Conservation (phyloP, 2,888 invertebrate genomes). For the Scelioninae gen. 1 region DNA sequence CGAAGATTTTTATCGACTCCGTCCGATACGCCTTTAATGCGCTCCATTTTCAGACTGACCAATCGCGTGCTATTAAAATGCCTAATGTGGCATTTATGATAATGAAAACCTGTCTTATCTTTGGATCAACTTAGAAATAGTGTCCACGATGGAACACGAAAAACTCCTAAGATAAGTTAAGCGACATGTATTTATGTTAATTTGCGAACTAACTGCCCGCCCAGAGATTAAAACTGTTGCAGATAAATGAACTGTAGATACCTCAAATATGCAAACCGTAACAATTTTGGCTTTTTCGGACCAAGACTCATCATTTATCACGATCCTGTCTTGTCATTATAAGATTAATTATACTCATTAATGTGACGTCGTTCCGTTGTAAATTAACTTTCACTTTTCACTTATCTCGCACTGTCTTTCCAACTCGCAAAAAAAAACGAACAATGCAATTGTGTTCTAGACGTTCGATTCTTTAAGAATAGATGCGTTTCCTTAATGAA, state of each 20-base stretch:
- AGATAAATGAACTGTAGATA: no score
- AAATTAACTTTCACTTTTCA: slow-evolving; percentile 53
- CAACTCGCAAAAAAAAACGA: background rate
- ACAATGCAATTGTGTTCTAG: slow-evolving; percentile 21
- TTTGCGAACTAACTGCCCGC: slow-evolving; percentile 18
- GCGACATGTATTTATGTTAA: slow-evolving; percentile 39
- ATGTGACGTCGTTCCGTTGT: slow-evolving; percentile 34
- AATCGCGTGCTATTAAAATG: slow-evolving; percentile 24
- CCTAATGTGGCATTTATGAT: slow-evolving; percentile 35
- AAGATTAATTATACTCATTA: slow-evolving; percentile 59
- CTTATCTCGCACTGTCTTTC: slow-evolving; percentile 1
- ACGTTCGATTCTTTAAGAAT: background rate
- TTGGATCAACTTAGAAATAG: no score
- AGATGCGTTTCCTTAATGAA: slow-evolving; percentile 17
- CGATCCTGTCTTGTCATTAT: slow-evolving; percentile 46
- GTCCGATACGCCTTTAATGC: slow-evolving; percentile 14
- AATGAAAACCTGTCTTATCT: slow-evolving; percentile 25
- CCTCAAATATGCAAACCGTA: slow-evolving; percentile 7
- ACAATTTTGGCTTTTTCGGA: slow-evolving; percentile 13
- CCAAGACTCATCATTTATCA: slow-evolving; percentile 49
- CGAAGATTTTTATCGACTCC: slow-evolving; percentile 35
- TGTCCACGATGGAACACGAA: slow-evolving; percentile 13
- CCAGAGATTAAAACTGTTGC: slow-evolving; percentile 4
- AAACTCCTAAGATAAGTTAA: slow-evolving; percentile 21
- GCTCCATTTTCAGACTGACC: background rate